Base-by-base conservation (phyloP, 2,888 invertebrate species). In the Heliconius sara region DNA sequence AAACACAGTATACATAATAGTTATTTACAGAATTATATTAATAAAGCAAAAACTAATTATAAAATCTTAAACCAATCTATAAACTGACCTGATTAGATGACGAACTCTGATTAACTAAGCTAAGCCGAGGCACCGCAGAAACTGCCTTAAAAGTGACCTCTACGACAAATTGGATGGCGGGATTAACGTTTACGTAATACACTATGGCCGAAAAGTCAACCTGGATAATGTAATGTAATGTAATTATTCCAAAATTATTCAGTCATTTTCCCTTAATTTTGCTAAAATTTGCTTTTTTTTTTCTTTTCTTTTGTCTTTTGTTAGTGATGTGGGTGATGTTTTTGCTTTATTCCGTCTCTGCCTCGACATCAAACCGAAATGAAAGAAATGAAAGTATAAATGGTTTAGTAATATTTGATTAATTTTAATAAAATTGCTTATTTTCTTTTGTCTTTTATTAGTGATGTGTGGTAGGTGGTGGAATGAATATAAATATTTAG, bases 101-200 rank as follows among this genome's bases (percentile, higher is more conserved):
- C 3, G 43, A 75, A 65, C 75, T 75, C 75, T 65, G 75, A 75
- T 75, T 75, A 75, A 75, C 43, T 65, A 39, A 27, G 27, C 52
- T 65, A 65, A 75, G 25, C 73, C 60, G 73, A 73, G 52, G 63
- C 63, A 65, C 6, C 25, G 27, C 63, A 27, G 39, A 63, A 63
- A 66, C 27, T 75, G 65, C 75, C 43, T 65, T 30, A 43, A 43
- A 39, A 65, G 43, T 66, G 65, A 75, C 65, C 65, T 75, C 27
- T 75, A 27, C 27, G 43, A 65, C 43, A 47, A 75, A 75, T 75
- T 75, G 65, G 43, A 75, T n/a, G 65, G 47, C 65, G 47, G 25
- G 75, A 66, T 75, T 75, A 66, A 22, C 66, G 30, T 2, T 65
- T 27, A 25, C 27, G 22, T 75, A 75, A 65, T 16, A 47, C 27